Evolutionary conservation across 2,888 invertebrate genomes (phyloP).

Genomic region (Podotricha telesiphe): DNA sequence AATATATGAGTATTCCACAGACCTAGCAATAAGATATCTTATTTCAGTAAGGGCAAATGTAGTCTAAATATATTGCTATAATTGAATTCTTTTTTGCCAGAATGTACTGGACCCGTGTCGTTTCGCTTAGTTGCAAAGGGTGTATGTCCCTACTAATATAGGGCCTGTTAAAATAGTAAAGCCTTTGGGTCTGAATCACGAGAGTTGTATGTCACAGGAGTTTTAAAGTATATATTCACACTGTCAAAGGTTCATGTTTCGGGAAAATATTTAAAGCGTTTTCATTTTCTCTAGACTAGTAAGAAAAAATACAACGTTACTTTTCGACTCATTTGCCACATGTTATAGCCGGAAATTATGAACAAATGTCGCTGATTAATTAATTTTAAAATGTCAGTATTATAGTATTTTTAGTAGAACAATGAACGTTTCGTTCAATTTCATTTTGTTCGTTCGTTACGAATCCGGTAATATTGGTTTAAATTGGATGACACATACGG

Average conservation of each 20-base stretch:
- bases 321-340: too few relatives aligned
- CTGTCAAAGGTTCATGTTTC: neutral
- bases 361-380: too few relatives aligned
- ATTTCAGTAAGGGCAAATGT: neutral
- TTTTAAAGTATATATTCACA: neutral
- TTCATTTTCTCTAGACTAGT: neutral
- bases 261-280: neutral
- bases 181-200: neutral
- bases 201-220: neutral
- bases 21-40: neutral
- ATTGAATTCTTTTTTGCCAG: conserved; percentile 5
- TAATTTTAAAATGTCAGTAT: too few relatives aligned
- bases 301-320: too few relatives aligned
- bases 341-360: too few relatives aligned
- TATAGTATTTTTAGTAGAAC: too few relatives aligned
- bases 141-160: neutral
- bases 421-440: too few relatives aligned
- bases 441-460: too few relatives aligned
- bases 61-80: neutral
- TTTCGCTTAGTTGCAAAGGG: conserved; percentile 4
- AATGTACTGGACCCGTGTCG: conserved; percentile 5
- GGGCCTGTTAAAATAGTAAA: neutral
- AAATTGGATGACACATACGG: too few relatives aligned
- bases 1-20: neutral
- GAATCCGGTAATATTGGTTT: too few relatives aligned